phyloP scores from a whole-genome alignment of 2,797 vertebrate species.

The Argya squamiceps region DNA sequence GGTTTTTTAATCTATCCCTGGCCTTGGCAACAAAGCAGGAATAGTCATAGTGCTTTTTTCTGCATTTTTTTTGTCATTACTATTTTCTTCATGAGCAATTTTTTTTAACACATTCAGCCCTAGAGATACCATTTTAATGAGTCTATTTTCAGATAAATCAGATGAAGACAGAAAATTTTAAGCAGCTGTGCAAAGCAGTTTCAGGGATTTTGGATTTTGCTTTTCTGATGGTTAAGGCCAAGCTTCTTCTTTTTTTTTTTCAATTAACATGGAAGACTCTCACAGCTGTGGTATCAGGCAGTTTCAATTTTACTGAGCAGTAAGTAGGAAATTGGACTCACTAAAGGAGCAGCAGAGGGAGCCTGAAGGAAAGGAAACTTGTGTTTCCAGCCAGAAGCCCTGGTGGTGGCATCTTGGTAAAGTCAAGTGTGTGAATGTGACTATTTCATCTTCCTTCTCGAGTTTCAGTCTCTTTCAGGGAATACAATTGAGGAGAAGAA shows the following conservation, averaged over 20 bases:
- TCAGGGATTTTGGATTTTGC: background rate
- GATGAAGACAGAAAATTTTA: background rate
- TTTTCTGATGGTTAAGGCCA: background rate
- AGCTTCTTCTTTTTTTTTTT: background rate
- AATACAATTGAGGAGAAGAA: background rate
- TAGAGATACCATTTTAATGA: background rate
- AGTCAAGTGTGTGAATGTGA: background rate
- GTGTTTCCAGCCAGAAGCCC: background rate
- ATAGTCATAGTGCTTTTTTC: background rate
- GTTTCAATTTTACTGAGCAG: background rate
- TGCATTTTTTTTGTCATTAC: background rate
- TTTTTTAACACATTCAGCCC: background rate
- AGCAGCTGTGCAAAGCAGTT: background rate
- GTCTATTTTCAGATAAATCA: background rate
- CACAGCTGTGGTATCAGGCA: background rate
- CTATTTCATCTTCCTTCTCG: background rate
- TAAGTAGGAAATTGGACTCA: background rate
- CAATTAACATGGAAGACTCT: background rate
- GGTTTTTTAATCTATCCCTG: background rate
- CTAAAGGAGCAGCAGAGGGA: slow-evolving; percentile 12
- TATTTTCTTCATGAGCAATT: background rate
- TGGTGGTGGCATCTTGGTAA: background rate
- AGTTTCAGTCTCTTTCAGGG: background rate
- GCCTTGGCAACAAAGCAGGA: background rate
- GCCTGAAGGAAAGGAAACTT: slow-evolving; percentile 12